Conservation (phyloP, 2,888 invertebrate species). For the Venusia cambrica region DNA sequence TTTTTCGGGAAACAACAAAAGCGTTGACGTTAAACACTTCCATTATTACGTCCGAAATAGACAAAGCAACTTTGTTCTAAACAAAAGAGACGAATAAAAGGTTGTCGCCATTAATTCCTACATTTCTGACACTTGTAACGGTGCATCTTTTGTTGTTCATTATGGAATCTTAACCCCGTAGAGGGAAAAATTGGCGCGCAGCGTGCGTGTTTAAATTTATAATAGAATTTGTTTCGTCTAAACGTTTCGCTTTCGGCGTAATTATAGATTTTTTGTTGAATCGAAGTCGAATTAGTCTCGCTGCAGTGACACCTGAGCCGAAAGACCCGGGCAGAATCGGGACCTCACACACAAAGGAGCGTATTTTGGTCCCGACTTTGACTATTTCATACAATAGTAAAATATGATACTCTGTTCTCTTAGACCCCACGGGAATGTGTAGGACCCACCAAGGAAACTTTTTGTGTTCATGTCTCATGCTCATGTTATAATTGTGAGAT, state of each 20-base stretch:
- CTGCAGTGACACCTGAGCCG: constrained; percentile 71
- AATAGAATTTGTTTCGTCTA: constrained; percentile 55
- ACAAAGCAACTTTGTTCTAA: constrained; percentile 72
- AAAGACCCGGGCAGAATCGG: constrained; percentile 37
- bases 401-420: constrained; percentile 47
- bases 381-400: constrained; percentile 63
- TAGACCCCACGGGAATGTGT: constrained; percentile 63
- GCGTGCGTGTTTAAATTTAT: constrained; percentile 54
- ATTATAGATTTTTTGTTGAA: constrained; percentile 46
- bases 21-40: constrained; percentile 75
- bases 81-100: constrained; percentile 72
- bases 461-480: constrained; percentile 52
- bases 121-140: constrained; percentile 74
- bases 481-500: constrained; percentile 61
- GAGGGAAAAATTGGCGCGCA: constrained; percentile 67
- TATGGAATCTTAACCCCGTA: constrained; percentile 50
- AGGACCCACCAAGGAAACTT: constrained; percentile 47
- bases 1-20: constrained; percentile 69
- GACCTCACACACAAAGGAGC: constrained; percentile 68
- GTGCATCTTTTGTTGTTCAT: constrained; percentile 56
- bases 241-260: constrained; percentile 54
- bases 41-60: constrained; percentile 73
- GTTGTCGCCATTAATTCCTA: constrained; percentile 75
- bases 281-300: constrained; percentile 69
- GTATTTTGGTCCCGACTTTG: constrained; percentile 71